phyloP scores from a whole-genome alignment of 2,888 invertebrate species.

The Hyles lineata region DNA sequence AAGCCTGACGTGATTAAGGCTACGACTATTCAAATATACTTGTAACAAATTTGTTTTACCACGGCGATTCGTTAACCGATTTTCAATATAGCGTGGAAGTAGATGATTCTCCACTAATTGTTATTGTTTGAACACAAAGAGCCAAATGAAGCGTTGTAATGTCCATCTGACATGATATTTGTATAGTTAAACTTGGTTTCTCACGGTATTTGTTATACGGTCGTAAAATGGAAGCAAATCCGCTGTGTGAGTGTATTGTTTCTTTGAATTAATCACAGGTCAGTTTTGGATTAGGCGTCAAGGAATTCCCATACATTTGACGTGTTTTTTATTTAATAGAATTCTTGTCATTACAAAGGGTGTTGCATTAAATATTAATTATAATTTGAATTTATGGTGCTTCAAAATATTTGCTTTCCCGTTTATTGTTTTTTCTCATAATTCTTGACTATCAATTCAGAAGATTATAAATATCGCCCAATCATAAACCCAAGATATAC shows the following conservation, averaged over 20 bases:
- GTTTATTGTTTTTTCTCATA: too few species aligned
- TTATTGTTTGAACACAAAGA: slow-evolving; percentile 13
- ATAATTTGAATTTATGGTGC: too few species aligned
- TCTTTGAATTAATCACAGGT: not conserved
- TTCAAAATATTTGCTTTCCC: too few species aligned
- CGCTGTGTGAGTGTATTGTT: not conserved
- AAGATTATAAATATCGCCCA: too few species aligned
- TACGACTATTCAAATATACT: slow-evolving; percentile 10
- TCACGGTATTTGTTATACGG: slow-evolving; percentile 17
- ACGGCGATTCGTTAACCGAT: slow-evolving; percentile 17
- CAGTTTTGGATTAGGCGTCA: not conserved
- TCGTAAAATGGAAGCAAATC: not conserved
- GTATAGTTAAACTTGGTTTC: slow-evolving; percentile 1
- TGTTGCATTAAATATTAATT: too few species aligned
- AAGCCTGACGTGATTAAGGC: not conserved
- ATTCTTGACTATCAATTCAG: too few species aligned
- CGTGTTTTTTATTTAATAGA: not conserved
- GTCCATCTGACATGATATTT: slow-evolving; percentile 22
- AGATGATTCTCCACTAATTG: slow-evolving; percentile 3
- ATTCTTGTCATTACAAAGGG: too few species aligned
- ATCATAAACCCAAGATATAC: too few species aligned
- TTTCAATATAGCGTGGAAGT: slow-evolving; percentile 1
- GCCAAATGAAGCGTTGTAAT: slow-evolving; percentile 2
- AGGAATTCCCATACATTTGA: not conserved
- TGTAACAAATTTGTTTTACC: slow-evolving; percentile 11